Evolutionary conservation across 2,113 vertebrate species (phyloP).

Genomic region (Rhombomys opimus): DNA sequence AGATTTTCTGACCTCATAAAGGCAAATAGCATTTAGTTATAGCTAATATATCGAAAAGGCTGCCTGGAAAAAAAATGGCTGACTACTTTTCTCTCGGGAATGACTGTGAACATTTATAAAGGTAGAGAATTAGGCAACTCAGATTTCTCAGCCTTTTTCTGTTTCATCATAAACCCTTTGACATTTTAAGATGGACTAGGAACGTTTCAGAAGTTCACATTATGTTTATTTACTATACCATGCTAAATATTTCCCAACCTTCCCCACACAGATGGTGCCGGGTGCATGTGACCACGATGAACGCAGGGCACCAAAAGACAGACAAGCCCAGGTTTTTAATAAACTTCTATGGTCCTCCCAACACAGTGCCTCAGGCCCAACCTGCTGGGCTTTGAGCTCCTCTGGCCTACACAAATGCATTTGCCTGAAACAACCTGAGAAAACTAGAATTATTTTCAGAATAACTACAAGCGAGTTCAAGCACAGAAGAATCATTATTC

Average conservation of each 20-base stretch:
- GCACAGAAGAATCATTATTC: constrained; percentile 83
- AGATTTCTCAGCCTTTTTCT: neutral
- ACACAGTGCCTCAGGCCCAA: constrained; percentile 6
- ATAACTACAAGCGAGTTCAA: constrained; percentile 74
- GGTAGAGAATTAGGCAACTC: neutral
- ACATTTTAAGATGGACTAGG: constrained; percentile 13
- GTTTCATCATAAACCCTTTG: constrained; percentile 39
- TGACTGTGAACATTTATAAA: neutral
- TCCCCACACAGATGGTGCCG: neutral
- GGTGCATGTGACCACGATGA: neutral
- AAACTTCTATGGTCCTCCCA: neutral
- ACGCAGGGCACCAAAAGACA: neutral
- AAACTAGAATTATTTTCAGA: constrained; percentile 77
- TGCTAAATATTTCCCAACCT: constrained; percentile 22
- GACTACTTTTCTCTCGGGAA: neutral
- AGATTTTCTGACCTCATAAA: neutral
- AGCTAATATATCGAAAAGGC: neutral
- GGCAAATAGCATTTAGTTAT: neutral
- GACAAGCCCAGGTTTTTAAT: neutral
- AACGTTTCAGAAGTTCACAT: neutral
- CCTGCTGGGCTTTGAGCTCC: constrained; percentile 41
- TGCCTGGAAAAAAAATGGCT: neutral
- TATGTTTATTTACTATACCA: neutral
- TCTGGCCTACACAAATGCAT: constrained; percentile 69
- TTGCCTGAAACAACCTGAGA: constrained; percentile 73